A percentile compares a stretch with the other conserved stretches of the same genome.
Evolutionary conservation across 1,140 invertebrate genomes (phyloP).

Genomic region (Drosophila suzukii): DNA sequence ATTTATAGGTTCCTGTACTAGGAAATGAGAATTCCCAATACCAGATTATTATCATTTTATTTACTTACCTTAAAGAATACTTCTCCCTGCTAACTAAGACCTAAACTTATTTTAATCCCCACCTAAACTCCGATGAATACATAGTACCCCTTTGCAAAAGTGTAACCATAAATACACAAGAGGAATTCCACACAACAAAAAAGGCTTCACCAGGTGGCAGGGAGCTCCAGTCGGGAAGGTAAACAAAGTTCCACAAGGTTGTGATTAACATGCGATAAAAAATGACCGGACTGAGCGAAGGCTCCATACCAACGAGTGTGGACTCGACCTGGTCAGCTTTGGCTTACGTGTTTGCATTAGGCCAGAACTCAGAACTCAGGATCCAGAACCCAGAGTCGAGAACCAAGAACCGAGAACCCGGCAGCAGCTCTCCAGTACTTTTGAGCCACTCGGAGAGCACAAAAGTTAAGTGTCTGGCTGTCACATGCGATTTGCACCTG

Average conservation of each 20-base stretch:
- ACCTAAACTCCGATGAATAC: conserved; percentile 22
- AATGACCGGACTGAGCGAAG: conserved; percentile 64
- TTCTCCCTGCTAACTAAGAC: background rate
- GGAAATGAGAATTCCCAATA: too few relatives aligned
- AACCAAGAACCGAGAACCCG: background rate
- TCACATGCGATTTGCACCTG: conserved; percentile 83
- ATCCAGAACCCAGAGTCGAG: conserved; percentile 7
- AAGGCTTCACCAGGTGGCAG: conserved; percentile 49
- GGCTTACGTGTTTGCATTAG: conserved; percentile 74
- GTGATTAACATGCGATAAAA: conserved; percentile 83
- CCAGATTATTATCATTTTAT: too few relatives aligned
- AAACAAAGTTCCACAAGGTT: conserved; percentile 82
- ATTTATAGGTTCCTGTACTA: too few relatives aligned
- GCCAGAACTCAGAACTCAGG: conserved; percentile 26
- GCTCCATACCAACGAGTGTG: conserved; percentile 23
- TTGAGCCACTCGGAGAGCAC: conserved; percentile 57
- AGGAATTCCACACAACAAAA: conserved; percentile 56
- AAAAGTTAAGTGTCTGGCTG: conserved; percentile 82
- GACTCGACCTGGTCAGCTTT: conserved; percentile 62
- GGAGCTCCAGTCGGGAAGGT: conserved; percentile 48
- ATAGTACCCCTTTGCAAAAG: conserved; percentile 40
- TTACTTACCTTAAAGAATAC: background rate
- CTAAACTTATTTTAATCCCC: background rate
- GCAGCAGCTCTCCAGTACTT: conserved; percentile 39
- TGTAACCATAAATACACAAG: conserved; percentile 55